A percentile compares a stretch with the other conserved stretches of the same genome.
phyloP scores from a whole-genome alignment of 2,888 invertebrate species.

The Lepidochitona cinerea region DNA sequence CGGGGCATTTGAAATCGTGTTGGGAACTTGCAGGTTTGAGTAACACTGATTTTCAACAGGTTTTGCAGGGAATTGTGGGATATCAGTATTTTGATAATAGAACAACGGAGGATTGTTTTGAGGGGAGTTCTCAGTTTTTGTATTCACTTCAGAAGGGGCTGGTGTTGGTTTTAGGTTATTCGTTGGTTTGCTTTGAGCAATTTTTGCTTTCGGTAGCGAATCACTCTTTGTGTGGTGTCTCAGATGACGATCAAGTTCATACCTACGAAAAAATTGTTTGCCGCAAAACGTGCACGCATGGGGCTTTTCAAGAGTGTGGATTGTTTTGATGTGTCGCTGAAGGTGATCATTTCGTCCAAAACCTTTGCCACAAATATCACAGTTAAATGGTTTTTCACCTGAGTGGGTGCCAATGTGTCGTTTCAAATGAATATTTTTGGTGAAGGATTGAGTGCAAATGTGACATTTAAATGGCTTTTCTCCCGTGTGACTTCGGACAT shows the following conservation, averaged over 20 bases:
- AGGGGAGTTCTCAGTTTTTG: too few relatives aligned
- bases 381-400: constrained; percentile 47
- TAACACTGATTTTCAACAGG: too few relatives aligned
- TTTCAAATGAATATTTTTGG: constrained; percentile 53
- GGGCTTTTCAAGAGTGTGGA: constrained; percentile 45
- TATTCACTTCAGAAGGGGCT: too few relatives aligned
- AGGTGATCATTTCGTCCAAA: constrained; percentile 51
- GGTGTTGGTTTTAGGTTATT: too few relatives aligned
- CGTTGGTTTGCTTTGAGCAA: too few relatives aligned
- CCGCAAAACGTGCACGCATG: constrained; percentile 46
- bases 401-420: constrained; percentile 52
- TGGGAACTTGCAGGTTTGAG: too few relatives aligned
- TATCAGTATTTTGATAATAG: too few relatives aligned
- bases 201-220: too few relatives aligned
- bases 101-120: too few relatives aligned
- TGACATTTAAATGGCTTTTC: constrained; percentile 49
- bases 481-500: constrained; percentile 45
- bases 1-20: too few relatives aligned
- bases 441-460: constrained; percentile 48
- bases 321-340: constrained; percentile 49
- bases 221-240: constrained; percentile 26
- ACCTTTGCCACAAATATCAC: constrained; percentile 45
- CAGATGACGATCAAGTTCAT: constrained; percentile 50
- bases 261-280: constrained; percentile 51
- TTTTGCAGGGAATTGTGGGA: too few relatives aligned